phyloP scores from a whole-genome alignment of 2,888 invertebrate species.

The Ochropacha duplaris region DNA sequence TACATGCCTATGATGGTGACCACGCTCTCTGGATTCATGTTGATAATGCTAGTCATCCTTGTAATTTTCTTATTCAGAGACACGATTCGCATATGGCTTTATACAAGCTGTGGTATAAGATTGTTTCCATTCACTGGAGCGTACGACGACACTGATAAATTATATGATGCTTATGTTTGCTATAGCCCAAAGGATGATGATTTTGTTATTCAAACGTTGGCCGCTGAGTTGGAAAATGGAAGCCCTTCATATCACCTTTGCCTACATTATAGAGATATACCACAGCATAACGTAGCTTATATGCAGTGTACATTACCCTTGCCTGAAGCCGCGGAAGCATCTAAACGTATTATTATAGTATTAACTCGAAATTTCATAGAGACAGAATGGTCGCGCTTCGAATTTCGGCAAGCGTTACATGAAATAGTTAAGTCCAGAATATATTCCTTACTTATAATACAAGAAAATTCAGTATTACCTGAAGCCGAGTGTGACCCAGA shows the following conservation, averaged over 20 bases:
- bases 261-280: slow-evolving; percentile 94
- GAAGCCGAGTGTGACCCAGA: slow-evolving; percentile 94
- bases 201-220: slow-evolving; percentile 93
- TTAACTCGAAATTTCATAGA: slow-evolving; percentile 94
- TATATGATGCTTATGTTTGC: slow-evolving; percentile 96
- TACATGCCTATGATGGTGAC: slow-evolving; percentile 93
- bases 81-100: slow-evolving; percentile 93
- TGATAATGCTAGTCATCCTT: slow-evolving; percentile 89
- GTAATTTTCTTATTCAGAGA: slow-evolving; percentile 93
- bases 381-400: slow-evolving; percentile 96
- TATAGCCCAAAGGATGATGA: slow-evolving; percentile 97
- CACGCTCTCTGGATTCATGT: slow-evolving; percentile 88
- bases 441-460: slow-evolving; percentile 92
- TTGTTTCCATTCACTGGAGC: slow-evolving; percentile 88
- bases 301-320: slow-evolving; percentile 89
- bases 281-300: slow-evolving; percentile 85
- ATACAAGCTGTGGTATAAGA: slow-evolving; percentile 92
- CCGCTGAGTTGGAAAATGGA: slow-evolving; percentile 93
- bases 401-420: slow-evolving; percentile 94
- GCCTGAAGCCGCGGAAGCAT: slow-evolving; percentile 94
- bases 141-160: slow-evolving; percentile 91
- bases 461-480: slow-evolving; percentile 90
- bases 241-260: slow-evolving; percentile 91
- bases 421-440: slow-evolving; percentile 92
- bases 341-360: slow-evolving; percentile 92